Evolutionary conservation across 2,888 invertebrate species (phyloP).

Genomic region (Piscicola geometra): DNA sequence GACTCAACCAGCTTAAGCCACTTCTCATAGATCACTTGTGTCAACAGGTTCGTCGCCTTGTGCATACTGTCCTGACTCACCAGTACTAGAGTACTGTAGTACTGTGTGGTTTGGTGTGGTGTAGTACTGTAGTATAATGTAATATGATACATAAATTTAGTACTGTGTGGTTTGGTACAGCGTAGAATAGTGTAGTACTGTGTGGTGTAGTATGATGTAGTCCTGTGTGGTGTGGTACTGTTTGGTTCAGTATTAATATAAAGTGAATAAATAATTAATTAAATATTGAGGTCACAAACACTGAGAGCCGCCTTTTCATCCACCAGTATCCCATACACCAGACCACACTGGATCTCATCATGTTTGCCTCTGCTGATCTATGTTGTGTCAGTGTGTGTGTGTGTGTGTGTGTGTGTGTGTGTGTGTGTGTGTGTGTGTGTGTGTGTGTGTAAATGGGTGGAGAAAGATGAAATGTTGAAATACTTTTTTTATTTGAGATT

Average conservation of each 20-base stretch:
- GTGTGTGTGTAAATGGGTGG: too few species aligned
- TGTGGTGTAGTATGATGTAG: conserved; percentile 71
- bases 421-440: too few species aligned
- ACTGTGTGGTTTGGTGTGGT: conserved; percentile 54
- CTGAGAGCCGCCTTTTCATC: conserved; percentile 64
- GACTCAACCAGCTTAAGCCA: conserved; percentile 80
- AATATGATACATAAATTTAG: conserved; percentile 59
- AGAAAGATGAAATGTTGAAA: too few species aligned
- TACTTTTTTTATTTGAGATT: too few species aligned
- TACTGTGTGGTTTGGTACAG: conserved; percentile 57
- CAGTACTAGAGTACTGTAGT: conserved; percentile 84
- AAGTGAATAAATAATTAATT: not conserved
- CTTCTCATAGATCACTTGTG: conserved; percentile 79
- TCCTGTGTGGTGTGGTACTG: conserved; percentile 57
- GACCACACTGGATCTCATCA: conserved; percentile 86
- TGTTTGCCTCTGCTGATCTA: conserved; percentile 68
- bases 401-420: too few species aligned
- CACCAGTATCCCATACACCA: conserved; percentile 79
- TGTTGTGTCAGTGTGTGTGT: conserved; percentile 68
- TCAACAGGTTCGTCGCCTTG: conserved; percentile 73
- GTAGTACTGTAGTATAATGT: conserved; percentile 74
- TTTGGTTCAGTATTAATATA: not conserved
- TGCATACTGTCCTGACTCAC: conserved; percentile 82
- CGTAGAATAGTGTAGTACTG: conserved; percentile 63
- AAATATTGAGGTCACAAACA: conserved; percentile 45